Base-by-base conservation (phyloP, 2,113 vertebrate species). In the Geothlypis trichas region DNA sequence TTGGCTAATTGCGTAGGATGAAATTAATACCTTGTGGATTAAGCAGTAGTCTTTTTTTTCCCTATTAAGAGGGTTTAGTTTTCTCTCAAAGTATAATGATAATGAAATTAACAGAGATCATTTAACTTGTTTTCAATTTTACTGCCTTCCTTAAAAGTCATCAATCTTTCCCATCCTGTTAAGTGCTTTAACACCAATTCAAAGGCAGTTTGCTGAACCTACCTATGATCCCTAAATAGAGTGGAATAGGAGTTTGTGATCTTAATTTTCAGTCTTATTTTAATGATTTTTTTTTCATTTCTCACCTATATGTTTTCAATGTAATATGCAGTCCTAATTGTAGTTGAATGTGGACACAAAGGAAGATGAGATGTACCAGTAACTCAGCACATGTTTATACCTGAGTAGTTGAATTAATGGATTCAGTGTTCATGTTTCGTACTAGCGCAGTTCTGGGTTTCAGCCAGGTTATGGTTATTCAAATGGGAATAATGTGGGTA, bases 41-140 rank as follows among this genome's bases (percentile, higher is more conserved):
- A 79, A 95, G 20, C 47, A 59, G 35, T 20, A 91, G 58, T 87
- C 4, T 76, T 28, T 62, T 68, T 58, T 59, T 61, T 65, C 89
- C 51, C 51, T 81, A 17, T 54, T 87, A 59, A 80, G 78, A 95
- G 41, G 8, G 84, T 93, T 88, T 72, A 6, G 55, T 82, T 84
- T 91, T 84, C 54, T 91, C 59, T 93, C 37, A 31, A 63, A 72
- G 65, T 81, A 62, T 63, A 69, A 81, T 46, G 61, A 57, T 78
- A 95, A 68, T 87, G 91, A 94, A 94, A 94, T 80, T 54, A 93
- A 37, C 72, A 87, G 87, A 91, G 49, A 55, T 37, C 1, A 69
- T 93, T 94, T 92, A 68, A 88, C 84, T 84, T 77, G 26, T 35
- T 94, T 90, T 88, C 33, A 82, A 35, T 68, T 62, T 54, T 76